phyloP scores from a whole-genome alignment of 2,888 invertebrate genomes.

The Amphimallon solstitiale region DNA sequence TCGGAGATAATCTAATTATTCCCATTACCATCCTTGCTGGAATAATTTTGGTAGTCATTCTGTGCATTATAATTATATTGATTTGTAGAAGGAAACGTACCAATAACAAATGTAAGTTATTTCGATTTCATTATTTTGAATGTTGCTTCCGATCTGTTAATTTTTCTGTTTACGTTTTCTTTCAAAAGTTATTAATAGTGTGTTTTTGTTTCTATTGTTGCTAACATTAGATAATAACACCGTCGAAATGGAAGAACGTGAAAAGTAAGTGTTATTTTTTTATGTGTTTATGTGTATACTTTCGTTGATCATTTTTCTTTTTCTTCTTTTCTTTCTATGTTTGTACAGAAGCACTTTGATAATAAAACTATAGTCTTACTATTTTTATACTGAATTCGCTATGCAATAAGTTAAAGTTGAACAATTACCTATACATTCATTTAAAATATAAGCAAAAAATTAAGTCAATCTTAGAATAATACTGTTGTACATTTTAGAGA shows the following conservation, averaged over 20 bases:
- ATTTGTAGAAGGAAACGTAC: conserved; percentile 85
- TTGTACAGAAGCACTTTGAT: neutral
- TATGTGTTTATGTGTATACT: neutral
- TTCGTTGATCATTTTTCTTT: neutral
- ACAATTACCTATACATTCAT: no score
- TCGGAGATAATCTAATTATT: conserved; percentile 82
- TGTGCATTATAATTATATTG: conserved; percentile 86
- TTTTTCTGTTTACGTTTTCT: conserved; percentile 21
- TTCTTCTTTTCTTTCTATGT: neutral
- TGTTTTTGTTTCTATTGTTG: conserved; percentile 53
- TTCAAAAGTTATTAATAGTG: conserved; percentile 29
- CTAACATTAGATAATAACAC: conserved; percentile 79
- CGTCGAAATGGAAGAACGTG: conserved; percentile 83
- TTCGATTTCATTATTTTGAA: neutral
- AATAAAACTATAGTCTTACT: neutral
- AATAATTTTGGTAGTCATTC: conserved; percentile 77
- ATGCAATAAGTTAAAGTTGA: no score
- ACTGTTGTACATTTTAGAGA: no score
- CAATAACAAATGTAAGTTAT: conserved; percentile 82
- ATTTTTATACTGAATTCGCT: no score
- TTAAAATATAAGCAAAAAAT: no score
- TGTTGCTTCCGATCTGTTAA: conserved; percentile 12
- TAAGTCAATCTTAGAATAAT: no score
- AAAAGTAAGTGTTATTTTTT: conserved; percentile 76
- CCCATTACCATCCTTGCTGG: conserved; percentile 76